These are phyloP conservation scores for Sympetrum striolatum DNA, from an alignment of 2,888 invertebrate genomes.

Conservation along the genomic window DNA sequence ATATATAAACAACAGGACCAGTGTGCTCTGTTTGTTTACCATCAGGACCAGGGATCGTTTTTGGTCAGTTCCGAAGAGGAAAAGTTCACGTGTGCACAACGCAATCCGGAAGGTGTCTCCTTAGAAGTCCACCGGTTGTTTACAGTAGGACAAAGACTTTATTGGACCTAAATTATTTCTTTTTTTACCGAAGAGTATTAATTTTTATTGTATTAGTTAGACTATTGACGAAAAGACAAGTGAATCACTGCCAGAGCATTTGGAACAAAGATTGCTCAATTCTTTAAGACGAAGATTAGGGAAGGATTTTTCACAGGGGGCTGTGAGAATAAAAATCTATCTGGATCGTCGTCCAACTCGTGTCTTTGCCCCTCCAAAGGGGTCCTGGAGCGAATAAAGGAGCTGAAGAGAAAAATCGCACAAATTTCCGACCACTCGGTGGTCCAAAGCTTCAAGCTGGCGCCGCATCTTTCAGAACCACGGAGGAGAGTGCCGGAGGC, in stretches of 20 bases:
- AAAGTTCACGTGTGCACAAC: not conserved
- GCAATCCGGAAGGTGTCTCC: not conserved
- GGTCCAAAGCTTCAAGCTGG: not conserved
- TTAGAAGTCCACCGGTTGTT: not conserved
- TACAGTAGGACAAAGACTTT: no score
- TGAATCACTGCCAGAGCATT: not conserved
- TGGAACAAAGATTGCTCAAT: not conserved
- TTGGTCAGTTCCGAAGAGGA: not conserved
- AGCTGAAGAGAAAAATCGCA: not conserved
- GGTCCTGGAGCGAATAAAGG: not conserved
- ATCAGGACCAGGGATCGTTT: not conserved
- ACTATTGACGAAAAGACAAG: not conserved
- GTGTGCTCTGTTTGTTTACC: not conserved
- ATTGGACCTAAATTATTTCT: not conserved
- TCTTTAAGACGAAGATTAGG: not conserved
- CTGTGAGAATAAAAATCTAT: not conserved
- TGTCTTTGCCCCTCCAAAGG: not conserved
- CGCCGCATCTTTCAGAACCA: conserved; percentile 6
- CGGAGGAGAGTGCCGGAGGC: not conserved
- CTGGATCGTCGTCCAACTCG: not conserved
- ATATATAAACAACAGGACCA: not conserved
- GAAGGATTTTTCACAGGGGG: not conserved
- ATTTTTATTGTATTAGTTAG: not conserved
- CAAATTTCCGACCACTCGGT: not conserved
- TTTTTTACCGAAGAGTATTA: not conserved